These are phyloP conservation scores for Melieria crassipennis DNA, from an alignment of 2,888 invertebrate genomes.

Conservation along the genomic window DNA sequence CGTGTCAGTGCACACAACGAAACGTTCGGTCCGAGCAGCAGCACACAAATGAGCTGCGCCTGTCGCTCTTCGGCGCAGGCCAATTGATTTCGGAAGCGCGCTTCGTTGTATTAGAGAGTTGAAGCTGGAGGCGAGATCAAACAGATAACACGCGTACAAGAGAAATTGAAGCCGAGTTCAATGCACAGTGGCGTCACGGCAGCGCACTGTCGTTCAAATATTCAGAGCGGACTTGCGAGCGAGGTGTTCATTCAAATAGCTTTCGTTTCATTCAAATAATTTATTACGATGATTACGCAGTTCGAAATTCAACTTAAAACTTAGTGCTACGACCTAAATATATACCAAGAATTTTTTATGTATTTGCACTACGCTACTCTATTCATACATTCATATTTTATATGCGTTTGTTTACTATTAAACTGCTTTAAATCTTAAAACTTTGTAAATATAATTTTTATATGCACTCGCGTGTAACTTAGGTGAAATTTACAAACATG, in stretches of 20 bases:
- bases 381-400: not conserved
- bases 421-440: too few species aligned
- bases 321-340: constrained; percentile 26
- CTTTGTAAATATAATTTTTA: too few species aligned
- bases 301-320: constrained; percentile 30
- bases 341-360: constrained; percentile 23
- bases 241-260: not conserved
- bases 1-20: not conserved
- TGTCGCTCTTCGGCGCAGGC: not conserved
- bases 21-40: not conserved
- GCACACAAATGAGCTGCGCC: constrained; percentile 17
- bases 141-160: not conserved
- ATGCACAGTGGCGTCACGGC: not conserved
- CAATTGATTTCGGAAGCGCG: not conserved
- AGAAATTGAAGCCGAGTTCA: not conserved
- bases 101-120: not conserved
- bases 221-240: too few species aligned
- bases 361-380: constrained; percentile 15
- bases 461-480: too few species aligned
- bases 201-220: too few species aligned
- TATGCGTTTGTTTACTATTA: too few species aligned
- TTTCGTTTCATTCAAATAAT: constrained; percentile 13
- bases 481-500: too few species aligned
- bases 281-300: constrained; percentile 29
- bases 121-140: not conserved